Evolutionary conservation across 1,140 invertebrate species (phyloP).

Genomic region (Harlomillsia oculata): DNA sequence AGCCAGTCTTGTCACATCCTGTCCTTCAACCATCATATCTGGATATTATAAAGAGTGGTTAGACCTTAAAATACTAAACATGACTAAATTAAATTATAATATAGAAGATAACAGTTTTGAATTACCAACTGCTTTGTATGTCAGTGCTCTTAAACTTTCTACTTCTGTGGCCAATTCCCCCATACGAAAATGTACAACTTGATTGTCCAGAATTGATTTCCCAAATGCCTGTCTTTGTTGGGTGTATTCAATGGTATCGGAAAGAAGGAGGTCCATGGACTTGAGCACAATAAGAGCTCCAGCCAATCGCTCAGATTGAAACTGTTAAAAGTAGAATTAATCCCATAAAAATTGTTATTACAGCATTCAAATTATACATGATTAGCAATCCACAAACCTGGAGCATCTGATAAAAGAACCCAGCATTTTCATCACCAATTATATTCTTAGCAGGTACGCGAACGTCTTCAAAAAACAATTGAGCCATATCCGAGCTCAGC

Average conservation of each 20-base stretch:
- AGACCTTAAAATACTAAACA: slow-evolving; percentile 37
- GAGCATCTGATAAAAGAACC: slow-evolving; percentile 54
- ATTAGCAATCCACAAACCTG: slow-evolving; percentile 38
- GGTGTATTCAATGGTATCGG: slow-evolving; percentile 47
- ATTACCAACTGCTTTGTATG: slow-evolving; percentile 43
- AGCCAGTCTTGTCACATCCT: slow-evolving; percentile 50
- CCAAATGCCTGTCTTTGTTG: slow-evolving; percentile 46
- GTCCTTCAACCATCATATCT: slow-evolving; percentile 44
- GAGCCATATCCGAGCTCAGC: slow-evolving; percentile 49
- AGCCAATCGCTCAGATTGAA: slow-evolving; percentile 50
- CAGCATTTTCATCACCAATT: slow-evolving; percentile 51
- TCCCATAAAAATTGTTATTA: background rate
- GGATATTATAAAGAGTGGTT: background rate
- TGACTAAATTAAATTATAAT: background rate
- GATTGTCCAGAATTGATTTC: slow-evolving; percentile 46
- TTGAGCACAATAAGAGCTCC: slow-evolving; percentile 40
- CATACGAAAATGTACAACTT: slow-evolving; percentile 47
- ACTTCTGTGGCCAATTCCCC: slow-evolving; percentile 51
- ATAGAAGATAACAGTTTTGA: background rate
- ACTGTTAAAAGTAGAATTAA: slow-evolving; percentile 32
- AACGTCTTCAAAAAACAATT: slow-evolving; percentile 52
- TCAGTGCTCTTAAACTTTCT: slow-evolving; percentile 45
- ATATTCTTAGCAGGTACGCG: slow-evolving; percentile 46
- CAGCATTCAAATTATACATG: background rate
- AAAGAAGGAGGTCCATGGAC: slow-evolving; percentile 41